Percentiles rank a stretch among this genome's conserved stretches.
These are phyloP conservation scores for Macrobrachium rosenbergii DNA, from an alignment of 1,140 invertebrate genomes.

Conservation along the genomic window DNA sequence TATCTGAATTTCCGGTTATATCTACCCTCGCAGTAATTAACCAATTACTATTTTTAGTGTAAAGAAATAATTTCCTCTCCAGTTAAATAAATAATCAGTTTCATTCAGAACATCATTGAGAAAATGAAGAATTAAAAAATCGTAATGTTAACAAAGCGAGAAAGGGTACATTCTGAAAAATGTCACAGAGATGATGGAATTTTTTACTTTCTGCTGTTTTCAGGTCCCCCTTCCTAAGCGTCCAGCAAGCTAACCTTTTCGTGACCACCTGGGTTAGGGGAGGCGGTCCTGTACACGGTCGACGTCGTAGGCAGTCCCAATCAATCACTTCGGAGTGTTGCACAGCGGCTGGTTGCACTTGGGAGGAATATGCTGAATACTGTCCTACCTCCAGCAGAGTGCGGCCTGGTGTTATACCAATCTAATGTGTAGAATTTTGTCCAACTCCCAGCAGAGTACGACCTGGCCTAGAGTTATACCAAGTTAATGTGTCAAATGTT, in stretches of 20 bases:
- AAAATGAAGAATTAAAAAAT: too few species aligned
- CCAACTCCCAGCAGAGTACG: background rate
- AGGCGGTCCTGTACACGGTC: background rate
- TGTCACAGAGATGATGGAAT: background rate
- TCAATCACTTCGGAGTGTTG: constrained; percentile 47
- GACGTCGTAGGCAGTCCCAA: constrained; percentile 8
- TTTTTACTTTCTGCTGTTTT: background rate
- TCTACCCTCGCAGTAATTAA: too few species aligned
- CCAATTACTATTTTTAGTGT: too few species aligned
- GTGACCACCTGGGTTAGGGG: constrained; percentile 44
- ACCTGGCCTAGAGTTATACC: background rate
- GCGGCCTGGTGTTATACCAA: background rate
- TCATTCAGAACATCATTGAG: too few species aligned
- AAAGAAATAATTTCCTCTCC: too few species aligned
- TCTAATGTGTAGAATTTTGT: background rate
- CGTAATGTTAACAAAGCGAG: too few species aligned
- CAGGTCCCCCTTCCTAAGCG: constrained; percentile 40
- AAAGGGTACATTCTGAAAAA: too few species aligned
- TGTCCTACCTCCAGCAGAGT: constrained; percentile 28
- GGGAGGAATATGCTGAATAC: constrained; percentile 54
- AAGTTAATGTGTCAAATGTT: too few species aligned
- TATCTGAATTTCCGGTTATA: too few species aligned
- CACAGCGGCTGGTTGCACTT: constrained; percentile 33
- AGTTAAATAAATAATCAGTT: too few species aligned
- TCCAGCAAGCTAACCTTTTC: constrained; percentile 44